phyloP scores from a whole-genome alignment of 2,113 vertebrate genomes.

The Taxidea taxus region DNA sequence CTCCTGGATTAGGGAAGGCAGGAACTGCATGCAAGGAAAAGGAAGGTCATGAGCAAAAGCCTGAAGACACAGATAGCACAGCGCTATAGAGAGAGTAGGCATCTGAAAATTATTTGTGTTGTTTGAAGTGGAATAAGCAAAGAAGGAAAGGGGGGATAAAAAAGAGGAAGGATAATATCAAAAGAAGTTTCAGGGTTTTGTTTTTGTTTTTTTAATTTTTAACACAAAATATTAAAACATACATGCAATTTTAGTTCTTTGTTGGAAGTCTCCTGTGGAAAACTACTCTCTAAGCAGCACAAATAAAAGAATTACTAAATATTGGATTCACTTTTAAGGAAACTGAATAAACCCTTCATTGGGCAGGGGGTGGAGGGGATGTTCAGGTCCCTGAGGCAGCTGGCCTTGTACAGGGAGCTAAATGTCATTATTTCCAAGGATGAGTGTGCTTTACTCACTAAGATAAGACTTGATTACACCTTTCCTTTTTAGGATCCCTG shows the following conservation, averaged over 20 bases:
- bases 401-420: background rate
- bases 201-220: background rate
- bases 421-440: background rate
- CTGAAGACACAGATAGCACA: background rate
- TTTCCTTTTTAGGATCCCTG: background rate
- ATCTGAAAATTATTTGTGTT: background rate
- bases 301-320: slow-evolving; percentile 19
- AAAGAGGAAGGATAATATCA: background rate
- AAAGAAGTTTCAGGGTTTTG: background rate
- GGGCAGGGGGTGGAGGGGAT: too few species aligned
- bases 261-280: background rate
- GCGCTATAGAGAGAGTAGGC: rapidly evolving
- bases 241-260: background rate
- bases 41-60: background rate
- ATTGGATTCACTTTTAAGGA: background rate
- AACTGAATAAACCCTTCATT: background rate
- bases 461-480: slow-evolving; percentile 3
- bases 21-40: background rate
- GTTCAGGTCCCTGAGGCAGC: background rate
- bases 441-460: background rate
- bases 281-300: background rate
- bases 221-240: background rate
- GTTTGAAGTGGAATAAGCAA: background rate
- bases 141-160: background rate
- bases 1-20: too few species aligned